Evolutionary conservation across 2,888 invertebrate genomes (phyloP), one percentile per base, ranked within the genome.

Genomic region (Ernsta delagoae): DNA sequence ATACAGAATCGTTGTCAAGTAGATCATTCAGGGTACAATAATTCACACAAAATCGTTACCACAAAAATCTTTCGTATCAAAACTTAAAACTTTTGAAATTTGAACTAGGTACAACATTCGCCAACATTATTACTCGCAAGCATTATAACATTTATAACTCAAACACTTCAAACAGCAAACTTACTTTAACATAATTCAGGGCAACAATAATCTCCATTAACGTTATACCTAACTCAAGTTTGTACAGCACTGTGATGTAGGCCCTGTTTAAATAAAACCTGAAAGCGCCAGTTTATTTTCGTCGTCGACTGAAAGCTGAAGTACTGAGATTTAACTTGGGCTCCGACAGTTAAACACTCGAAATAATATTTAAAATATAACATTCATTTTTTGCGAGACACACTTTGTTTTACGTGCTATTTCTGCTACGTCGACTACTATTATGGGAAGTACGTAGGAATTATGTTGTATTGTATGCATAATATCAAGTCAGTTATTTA

Each of bases 231-330:
- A 54, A 24, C 34, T 34, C 9, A 54, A 34, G 24, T 54, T 31
- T 54, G 54, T 54, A 54, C 24, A 54, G 54, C 54, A 34, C 54
- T 31, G 24, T 34, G 31, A 54, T 56, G 56, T 56, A n/a, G 34
- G 56, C 24, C 56, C 34, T 56, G 31, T 56, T 56, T 56, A 56
- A 56, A 56, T 56, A 56, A 56, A 56, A 56, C 3, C 11, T 34
- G 5, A 34, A 56, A 56, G 34, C 56, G 34, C 34, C 34, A 56
- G 56, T 56, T 56, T 56, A 56, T 56, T 56, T 56, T 56, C 56
- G 34, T 56, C 56, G 56, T 34, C 34, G 11, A 1, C 36, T 56
- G 36, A 56, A 56, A 56, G 56, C 56, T 56, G 56, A 56, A 56
- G 56, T 56, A 56, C 56, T 34, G 56, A 6, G 56, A 36, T 56